phyloP scores from a whole-genome alignment of 1,140 invertebrate species.

The Druon quercuslanigerum region DNA sequence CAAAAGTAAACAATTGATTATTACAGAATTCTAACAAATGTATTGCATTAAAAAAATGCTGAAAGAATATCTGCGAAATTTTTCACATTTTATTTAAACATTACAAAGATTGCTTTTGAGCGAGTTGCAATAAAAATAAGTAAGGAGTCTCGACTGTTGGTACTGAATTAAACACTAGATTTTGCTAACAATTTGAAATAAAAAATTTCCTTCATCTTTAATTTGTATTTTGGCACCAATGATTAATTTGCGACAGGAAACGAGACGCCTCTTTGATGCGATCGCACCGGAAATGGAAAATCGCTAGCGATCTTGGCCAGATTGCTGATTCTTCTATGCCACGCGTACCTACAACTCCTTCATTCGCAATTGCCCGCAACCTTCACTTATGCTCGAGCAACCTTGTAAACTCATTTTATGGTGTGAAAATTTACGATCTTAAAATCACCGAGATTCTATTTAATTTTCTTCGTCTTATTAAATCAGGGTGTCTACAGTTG shows the following conservation, averaged over 20 bases:
- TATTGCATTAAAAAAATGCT: too few species aligned
- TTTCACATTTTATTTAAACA: too few species aligned
- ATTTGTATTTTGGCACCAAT: background rate
- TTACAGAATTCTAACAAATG: too few species aligned
- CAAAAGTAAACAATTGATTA: too few species aligned
- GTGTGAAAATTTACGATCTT: constrained; percentile 12
- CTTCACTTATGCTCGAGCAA: constrained; percentile 11
- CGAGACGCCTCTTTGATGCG: constrained; percentile 7
- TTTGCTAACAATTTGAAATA: too few species aligned
- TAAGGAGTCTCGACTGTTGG: too few species aligned
- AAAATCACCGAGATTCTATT: background rate
- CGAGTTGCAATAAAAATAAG: too few species aligned
- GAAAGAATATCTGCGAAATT: too few species aligned
- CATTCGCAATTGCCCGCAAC: background rate
- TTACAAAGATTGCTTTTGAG: too few species aligned
- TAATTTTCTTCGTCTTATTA: background rate
- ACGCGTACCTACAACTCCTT: background rate
- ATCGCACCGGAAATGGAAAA: constrained; percentile 24
- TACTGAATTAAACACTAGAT: too few species aligned
- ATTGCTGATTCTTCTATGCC: background rate
- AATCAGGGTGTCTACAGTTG: too few species aligned
- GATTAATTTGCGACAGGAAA: constrained; percentile 11
- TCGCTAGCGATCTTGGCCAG: background rate
- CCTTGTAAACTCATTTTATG: constrained; percentile 18
- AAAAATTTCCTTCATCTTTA: too few species aligned